Conservation (phyloP, 1,140 invertebrate species). For the Pentalonia nigronervosa region DNA sequence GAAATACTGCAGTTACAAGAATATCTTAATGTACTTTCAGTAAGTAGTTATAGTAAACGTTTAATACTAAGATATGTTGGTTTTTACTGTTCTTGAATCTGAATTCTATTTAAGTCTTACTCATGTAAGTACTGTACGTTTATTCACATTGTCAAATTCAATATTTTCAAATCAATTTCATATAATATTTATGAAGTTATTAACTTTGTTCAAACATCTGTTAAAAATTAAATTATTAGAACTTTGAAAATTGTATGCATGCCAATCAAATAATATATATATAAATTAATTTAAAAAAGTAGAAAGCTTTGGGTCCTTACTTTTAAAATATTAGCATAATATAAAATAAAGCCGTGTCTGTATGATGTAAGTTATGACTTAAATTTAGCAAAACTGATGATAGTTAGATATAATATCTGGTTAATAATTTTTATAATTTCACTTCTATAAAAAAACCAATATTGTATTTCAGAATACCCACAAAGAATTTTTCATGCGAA, state of each 20-base stretch:
- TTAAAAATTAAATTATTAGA: no score
- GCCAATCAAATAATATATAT: no score
- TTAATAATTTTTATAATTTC: no score
- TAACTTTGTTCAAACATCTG: no score
- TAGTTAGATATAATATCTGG: no score
- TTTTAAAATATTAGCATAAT: not conserved
- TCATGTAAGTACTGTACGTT: not conserved
- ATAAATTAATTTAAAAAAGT: not conserved
- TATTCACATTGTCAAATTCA: not conserved
- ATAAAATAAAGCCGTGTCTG: no score
- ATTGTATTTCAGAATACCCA: slow-evolving; percentile 32
- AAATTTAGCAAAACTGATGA: no score
- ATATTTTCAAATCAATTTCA: not conserved
- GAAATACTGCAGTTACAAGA: slow-evolving; percentile 47
- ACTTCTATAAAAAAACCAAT: not conserved
- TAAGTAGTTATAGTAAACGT: not conserved
- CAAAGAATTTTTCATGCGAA: not conserved
- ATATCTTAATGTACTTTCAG: slow-evolving; percentile 16
- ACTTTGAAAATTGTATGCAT: no score
- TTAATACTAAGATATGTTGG: not conserved
- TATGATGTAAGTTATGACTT: not conserved
- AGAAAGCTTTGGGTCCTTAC: not conserved
- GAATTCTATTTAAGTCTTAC: not conserved
- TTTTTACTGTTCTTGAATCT: not conserved
- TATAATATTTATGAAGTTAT: no score